Conservation (phyloP, 2,797 vertebrate species). For the Cephalopachus bancanus region DNA sequence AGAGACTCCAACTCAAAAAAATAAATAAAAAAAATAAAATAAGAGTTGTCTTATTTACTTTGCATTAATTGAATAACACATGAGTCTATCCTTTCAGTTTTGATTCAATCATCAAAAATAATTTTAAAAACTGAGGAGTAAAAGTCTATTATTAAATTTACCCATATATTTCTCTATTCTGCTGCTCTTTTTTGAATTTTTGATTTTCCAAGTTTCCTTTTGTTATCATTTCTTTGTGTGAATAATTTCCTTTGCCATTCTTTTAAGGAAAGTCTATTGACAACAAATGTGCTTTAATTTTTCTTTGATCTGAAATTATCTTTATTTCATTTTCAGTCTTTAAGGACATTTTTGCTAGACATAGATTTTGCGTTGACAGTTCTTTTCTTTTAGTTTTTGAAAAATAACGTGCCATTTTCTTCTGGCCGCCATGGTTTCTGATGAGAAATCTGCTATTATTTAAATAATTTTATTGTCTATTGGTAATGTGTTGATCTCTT, state of each 20-base stretch:
- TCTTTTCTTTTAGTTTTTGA: too few species aligned
- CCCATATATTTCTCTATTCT: neutral
- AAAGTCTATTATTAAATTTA: neutral
- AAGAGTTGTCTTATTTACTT: neutral
- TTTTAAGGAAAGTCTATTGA: neutral
- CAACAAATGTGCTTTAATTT: neutral
- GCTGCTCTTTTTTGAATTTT: neutral
- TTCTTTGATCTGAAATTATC: neutral
- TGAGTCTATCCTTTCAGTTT: neutral
- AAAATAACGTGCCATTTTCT: too few species aligned
- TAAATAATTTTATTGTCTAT: neutral
- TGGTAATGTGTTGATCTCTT: neutral
- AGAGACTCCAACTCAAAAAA: too few species aligned
- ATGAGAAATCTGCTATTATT: too few species aligned
- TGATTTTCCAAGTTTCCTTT: neutral
- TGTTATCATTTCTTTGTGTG: neutral
- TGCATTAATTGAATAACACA: neutral
- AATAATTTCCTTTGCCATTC: neutral
- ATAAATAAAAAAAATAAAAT: too few species aligned
- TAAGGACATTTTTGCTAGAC: neutral
- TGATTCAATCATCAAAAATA: neutral
- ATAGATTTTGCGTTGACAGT: neutral
- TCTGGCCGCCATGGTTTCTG: too few species aligned
- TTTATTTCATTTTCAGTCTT: neutral
- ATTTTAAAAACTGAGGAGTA: neutral